phyloP scores from a whole-genome alignment of 2,113 vertebrate genomes.

The Clarias macrocephalus region DNA sequence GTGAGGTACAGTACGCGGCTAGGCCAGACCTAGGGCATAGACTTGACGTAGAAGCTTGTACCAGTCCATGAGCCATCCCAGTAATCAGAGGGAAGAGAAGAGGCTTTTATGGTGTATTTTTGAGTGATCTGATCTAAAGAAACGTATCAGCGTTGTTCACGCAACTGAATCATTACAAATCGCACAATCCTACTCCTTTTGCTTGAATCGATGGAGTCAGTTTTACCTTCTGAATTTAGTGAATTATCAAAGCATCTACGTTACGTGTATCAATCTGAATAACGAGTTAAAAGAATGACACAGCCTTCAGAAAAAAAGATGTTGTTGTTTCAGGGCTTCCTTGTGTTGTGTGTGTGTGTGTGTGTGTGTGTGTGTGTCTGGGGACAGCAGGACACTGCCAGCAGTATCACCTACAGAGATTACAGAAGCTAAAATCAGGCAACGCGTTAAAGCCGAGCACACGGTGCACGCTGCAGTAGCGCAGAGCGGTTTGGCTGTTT shows the following conservation, averaged over 20 bases:
- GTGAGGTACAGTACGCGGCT: no score
- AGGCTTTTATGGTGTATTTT: no score
- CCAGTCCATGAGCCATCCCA: no score
- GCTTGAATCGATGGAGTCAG: no score
- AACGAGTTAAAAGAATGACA: background rate
- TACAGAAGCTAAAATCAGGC: conserved; percentile 19
- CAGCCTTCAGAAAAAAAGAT: background rate
- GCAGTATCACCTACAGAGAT: conserved; percentile 48
- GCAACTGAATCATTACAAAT: background rate
- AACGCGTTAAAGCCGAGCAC: background rate
- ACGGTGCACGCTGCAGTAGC: background rate
- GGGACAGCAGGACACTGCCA: conserved; percentile 41
- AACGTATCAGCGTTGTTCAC: no score
- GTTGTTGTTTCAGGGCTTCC: background rate
- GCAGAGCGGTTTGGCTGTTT: conserved; percentile 57
- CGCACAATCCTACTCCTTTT: background rate
- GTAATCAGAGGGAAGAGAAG: no score
- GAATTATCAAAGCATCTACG: background rate
- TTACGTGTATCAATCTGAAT: background rate
- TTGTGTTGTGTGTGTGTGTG: background rate
- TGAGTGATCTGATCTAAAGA: no score
- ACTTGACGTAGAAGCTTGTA: no score
- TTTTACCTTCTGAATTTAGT: background rate
- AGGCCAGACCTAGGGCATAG: no score
- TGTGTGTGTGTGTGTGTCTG: background rate